Conservation (phyloP, 2,888 invertebrate genomes). For the Hecatera dysodea region DNA sequence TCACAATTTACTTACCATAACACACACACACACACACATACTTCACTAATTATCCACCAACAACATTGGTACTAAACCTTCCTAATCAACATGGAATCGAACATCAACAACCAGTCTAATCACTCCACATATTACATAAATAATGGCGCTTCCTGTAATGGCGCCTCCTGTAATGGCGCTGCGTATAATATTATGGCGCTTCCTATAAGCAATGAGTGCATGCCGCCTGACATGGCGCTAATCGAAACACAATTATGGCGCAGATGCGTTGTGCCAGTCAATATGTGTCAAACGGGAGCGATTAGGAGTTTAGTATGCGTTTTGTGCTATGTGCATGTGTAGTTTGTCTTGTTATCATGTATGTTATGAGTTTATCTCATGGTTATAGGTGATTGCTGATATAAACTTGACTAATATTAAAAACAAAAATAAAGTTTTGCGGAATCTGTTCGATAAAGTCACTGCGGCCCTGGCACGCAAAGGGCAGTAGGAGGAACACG, state of each 20-base stretch:
- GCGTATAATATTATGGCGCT: conserved; percentile 21
- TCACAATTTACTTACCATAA: background rate
- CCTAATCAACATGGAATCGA: conserved; percentile 42
- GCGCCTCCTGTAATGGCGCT: conserved; percentile 20
- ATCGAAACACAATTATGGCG: conserved; percentile 71
- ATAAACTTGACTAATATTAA: too few relatives aligned
- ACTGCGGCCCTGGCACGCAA: too few relatives aligned
- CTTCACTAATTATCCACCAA: conserved; percentile 24
- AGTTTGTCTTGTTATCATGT: background rate
- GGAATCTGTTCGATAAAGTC: too few relatives aligned
- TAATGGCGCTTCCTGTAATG: conserved; percentile 53
- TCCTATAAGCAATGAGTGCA: conserved; percentile 47
- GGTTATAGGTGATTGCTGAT: too few relatives aligned
- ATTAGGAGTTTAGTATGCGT: conserved; percentile 68
- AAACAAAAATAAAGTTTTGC: too few relatives aligned
- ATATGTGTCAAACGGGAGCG: conserved; percentile 67
- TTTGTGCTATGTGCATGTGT: conserved; percentile 37
- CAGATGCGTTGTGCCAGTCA: conserved; percentile 66
- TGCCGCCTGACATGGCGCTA: conserved; percentile 66
- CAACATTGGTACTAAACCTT: conserved; percentile 12
- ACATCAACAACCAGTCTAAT: conserved; percentile 48
- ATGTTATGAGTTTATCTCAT: too few relatives aligned
- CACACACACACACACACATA: background rate
- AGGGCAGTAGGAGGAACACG: too few relatives aligned
- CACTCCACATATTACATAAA: conserved; percentile 49